Conservation (phyloP, 2,113 vertebrate species). For the Neofelis nebulosa region DNA sequence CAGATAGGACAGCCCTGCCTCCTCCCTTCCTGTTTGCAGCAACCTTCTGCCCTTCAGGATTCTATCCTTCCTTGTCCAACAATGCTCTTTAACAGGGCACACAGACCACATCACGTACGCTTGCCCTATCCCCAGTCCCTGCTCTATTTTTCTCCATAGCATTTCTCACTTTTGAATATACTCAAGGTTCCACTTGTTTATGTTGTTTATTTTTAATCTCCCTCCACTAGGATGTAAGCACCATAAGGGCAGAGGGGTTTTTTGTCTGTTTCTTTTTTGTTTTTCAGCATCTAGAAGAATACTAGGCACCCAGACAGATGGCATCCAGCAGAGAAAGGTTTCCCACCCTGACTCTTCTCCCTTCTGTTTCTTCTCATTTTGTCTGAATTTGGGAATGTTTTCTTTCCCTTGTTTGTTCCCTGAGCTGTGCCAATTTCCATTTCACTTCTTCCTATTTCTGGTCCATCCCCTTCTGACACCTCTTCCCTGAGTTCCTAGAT, state of each 20-base stretch:
- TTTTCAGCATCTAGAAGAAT: not conserved
- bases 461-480: not conserved
- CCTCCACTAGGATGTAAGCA: not conserved
- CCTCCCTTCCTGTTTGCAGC: not conserved
- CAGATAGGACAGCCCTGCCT: not conserved
- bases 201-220: not conserved
- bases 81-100: no score
- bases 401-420: not conserved
- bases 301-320: no score
- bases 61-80: not conserved
- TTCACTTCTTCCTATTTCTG: not conserved
- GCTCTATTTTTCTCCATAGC: not conserved
- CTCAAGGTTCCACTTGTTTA: not conserved
- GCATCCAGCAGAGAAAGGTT: not conserved
- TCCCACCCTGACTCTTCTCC: not conserved
- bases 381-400: no score
- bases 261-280: not conserved
- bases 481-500: not conserved
- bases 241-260: not conserved
- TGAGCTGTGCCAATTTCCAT: not conserved
- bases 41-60: no score
- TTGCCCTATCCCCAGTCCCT: not conserved
- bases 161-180: not conserved
- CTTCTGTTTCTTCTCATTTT: not conserved
- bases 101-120: not conserved